Percentiles rank a stretch among this genome's conserved stretches.
Evolutionary conservation across 1,140 invertebrate genomes (phyloP).

Genomic region (Caenorhabditis latens): DNA sequence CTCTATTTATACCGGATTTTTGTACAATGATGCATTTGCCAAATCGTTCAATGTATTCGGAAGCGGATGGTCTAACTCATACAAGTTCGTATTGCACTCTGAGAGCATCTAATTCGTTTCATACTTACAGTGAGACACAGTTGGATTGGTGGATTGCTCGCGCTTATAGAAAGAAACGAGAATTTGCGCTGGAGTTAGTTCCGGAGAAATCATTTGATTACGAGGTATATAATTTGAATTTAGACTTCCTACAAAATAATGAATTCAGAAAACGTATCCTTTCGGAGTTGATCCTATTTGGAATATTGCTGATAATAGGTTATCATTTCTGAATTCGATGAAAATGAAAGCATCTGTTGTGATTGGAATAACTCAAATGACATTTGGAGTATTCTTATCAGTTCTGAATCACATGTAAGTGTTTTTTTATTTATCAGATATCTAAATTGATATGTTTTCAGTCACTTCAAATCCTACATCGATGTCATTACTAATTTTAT

Average conservation of each 20-base stretch:
- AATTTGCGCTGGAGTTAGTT: slow-evolving; percentile 55
- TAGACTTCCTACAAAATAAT: not conserved
- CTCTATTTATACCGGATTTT: slow-evolving; percentile 93
- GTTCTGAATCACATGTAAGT: slow-evolving; percentile 90
- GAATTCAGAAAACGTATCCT: slow-evolving; percentile 68
- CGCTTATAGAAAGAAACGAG: not conserved
- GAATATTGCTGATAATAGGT: slow-evolving; percentile 82
- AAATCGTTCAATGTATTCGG: slow-evolving; percentile 96
- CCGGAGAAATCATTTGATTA: slow-evolving; percentile 60
- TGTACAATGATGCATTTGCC: slow-evolving; percentile 97
- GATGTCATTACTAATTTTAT: slow-evolving; percentile 84
- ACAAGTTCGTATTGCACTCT: slow-evolving; percentile 60
- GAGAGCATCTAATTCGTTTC: not conserved
- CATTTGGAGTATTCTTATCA: slow-evolving; percentile 92
- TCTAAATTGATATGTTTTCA: slow-evolving; percentile 14
- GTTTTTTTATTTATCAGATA: not conserved
- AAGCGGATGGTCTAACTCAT: slow-evolving; percentile 84
- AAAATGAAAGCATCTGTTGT: slow-evolving; percentile 99
- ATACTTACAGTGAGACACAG: slow-evolving; percentile 39
- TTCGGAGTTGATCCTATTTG: slow-evolving; percentile 76
- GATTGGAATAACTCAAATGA: slow-evolving; percentile 94
- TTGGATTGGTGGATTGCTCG: slow-evolving; percentile 39
- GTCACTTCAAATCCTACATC: slow-evolving; percentile 76
- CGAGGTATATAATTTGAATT: slow-evolving; percentile 53
- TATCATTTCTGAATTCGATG: slow-evolving; percentile 94